phyloP scores from a whole-genome alignment of 2,797 vertebrate species.

The Sciurus vulgaris region DNA sequence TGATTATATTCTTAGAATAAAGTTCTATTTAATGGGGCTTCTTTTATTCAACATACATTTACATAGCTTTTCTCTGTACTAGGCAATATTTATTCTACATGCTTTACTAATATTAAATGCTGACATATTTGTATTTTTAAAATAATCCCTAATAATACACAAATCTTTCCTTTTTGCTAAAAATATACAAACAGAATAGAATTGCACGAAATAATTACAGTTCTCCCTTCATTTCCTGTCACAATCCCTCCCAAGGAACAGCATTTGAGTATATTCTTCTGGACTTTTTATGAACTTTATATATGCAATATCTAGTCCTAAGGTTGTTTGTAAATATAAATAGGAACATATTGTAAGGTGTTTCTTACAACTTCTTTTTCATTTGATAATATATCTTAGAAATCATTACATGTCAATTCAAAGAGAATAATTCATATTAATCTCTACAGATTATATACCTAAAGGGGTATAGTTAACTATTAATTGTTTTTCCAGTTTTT shows the following conservation, averaged over 20 bases:
- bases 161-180: slow-evolving; percentile 41
- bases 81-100: neutral
- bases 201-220: neutral
- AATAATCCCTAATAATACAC: neutral
- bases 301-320: neutral
- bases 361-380: neutral
- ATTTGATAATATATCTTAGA: neutral
- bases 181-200: neutral
- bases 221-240: neutral
- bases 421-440: neutral
- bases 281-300: slow-evolving; percentile 7
- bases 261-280: neutral
- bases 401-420: neutral
- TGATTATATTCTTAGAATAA: slow-evolving; percentile 17
- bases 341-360: neutral
- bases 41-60: neutral
- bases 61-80: neutral
- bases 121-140: neutral
- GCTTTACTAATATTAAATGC: slow-evolving; percentile 27
- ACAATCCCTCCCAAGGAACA: neutral
- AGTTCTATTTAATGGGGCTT: neutral
- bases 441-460: neutral
- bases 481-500: slow-evolving; percentile 38
- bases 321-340: neutral
- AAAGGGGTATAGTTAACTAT: neutral